Conservation (phyloP, 1,140 invertebrate species). For the Carposina sasakii region DNA sequence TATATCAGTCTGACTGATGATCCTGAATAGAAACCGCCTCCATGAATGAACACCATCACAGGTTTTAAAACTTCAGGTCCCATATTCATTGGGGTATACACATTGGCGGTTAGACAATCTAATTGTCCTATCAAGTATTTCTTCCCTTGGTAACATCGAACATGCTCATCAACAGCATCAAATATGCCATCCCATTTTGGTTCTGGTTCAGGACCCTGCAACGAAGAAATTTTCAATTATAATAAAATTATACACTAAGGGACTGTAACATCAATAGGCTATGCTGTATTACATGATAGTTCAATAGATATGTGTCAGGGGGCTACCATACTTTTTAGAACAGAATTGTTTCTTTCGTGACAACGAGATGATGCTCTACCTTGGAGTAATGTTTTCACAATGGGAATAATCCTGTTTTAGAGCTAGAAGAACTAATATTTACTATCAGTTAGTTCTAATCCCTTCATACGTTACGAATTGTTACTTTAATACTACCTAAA, state of each 20-base stretch:
- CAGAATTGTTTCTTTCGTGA: too few relatives aligned
- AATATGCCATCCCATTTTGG: slow-evolving; percentile 73
- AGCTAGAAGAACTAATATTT: too few relatives aligned
- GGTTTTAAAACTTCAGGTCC: slow-evolving; percentile 30
- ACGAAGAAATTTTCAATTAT: slow-evolving; percentile 27
- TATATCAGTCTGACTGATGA: slow-evolving; percentile 56
- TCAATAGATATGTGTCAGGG: too few relatives aligned
- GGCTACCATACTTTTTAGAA: too few relatives aligned
- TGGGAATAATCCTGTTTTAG: too few relatives aligned
- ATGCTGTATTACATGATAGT: neutral
- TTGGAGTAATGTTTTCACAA: too few relatives aligned
- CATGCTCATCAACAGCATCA: slow-evolving; percentile 73
- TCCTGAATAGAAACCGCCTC: slow-evolving; percentile 73
- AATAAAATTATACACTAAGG: neutral
- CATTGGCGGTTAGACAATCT: slow-evolving; percentile 61
- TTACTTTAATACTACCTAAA: too few relatives aligned
- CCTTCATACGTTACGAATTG: too few relatives aligned
- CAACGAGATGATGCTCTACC: too few relatives aligned
- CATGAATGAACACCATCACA: slow-evolving; percentile 75
- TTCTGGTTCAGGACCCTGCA: slow-evolving; percentile 72
- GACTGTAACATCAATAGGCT: neutral
- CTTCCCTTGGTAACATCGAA: slow-evolving; percentile 60
- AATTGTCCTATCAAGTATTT: slow-evolving; percentile 39
- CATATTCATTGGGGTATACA: slow-evolving; percentile 57
- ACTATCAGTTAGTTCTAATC: too few relatives aligned